Evolutionary conservation across 2,888 invertebrate species (phyloP).

Genomic region (Tetragnatha montana): DNA sequence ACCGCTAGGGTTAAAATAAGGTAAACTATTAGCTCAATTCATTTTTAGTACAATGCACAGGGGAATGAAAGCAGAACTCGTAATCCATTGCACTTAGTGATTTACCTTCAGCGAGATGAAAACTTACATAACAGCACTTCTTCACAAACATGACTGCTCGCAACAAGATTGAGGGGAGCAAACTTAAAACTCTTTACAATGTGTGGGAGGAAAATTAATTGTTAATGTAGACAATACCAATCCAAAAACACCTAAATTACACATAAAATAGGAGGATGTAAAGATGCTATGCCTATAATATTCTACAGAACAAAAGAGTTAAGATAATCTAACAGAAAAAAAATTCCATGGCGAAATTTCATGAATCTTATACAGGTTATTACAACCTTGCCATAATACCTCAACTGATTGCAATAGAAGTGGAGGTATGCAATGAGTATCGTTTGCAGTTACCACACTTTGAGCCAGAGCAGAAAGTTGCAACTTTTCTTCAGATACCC

Average conservation of each 20-base stretch:
- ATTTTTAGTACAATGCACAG: not conserved
- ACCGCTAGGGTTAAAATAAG: not conserved
- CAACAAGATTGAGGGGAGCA: not conserved
- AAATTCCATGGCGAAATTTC: no score
- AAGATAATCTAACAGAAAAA: no score
- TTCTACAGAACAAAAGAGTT: no score
- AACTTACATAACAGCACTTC: conserved; percentile 2
- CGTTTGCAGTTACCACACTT: not conserved
- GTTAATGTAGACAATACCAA: no score
- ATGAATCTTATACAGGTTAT: no score
- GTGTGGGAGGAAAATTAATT: no score
- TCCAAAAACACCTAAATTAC: no score
- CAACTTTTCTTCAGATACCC: not conserved
- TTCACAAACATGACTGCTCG: not conserved
- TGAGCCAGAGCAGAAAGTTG: not conserved
- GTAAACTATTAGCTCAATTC: not conserved
- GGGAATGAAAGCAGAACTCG: not conserved
- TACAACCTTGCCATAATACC: no score
- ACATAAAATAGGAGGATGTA: no score
- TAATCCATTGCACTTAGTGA: not conserved
- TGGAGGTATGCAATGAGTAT: not conserved
- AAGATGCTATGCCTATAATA: no score
- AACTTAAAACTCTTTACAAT: no score
- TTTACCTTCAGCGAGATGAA: conserved; percentile 16
- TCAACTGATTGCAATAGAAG: not conserved